A percentile compares a stretch with the other conserved stretches of the same genome.
These are phyloP conservation scores for Brachypalpus laphriformis DNA, from an alignment of 2,888 invertebrate species.

Conservation along the genomic window DNA sequence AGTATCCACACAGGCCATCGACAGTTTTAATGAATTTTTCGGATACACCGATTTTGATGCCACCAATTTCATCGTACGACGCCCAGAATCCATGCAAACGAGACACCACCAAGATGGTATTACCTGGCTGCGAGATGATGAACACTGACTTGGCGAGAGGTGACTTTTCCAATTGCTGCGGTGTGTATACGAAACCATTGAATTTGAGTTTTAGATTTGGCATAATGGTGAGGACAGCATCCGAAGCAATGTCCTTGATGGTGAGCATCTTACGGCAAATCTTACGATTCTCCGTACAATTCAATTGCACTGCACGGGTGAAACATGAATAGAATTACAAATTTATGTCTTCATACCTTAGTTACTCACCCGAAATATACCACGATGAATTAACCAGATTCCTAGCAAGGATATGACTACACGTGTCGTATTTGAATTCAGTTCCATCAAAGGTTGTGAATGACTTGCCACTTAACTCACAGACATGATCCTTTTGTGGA, in stretches of 20 bases:
- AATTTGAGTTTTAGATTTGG: slow-evolving; percentile 87
- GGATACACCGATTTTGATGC: slow-evolving; percentile 88
- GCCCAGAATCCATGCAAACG: slow-evolving; percentile 89
- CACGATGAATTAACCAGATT: slow-evolving; percentile 88
- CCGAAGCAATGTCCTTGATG: slow-evolving; percentile 85
- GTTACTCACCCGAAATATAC: slow-evolving; percentile 87
- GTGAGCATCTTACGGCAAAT: slow-evolving; percentile 87
- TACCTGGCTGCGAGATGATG: slow-evolving; percentile 87
- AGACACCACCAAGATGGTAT: slow-evolving; percentile 87
- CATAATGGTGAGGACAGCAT: slow-evolving; percentile 83
- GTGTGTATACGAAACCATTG: slow-evolving; percentile 85
- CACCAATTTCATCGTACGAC: slow-evolving; percentile 87
- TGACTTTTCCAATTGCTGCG: slow-evolving; percentile 81
- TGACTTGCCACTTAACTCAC: slow-evolving; percentile 87
- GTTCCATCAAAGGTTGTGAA: slow-evolving; percentile 91
- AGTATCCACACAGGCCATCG: slow-evolving; percentile 92
- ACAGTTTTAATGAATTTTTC: slow-evolving; percentile 86
- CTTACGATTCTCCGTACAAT: slow-evolving; percentile 80
- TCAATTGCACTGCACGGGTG: slow-evolving; percentile 85
- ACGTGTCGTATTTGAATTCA: slow-evolving; percentile 91
- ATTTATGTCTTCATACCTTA: not conserved
- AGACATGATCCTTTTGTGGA: slow-evolving; percentile 85
- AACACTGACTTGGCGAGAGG: slow-evolving; percentile 84
- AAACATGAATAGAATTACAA: not conserved
- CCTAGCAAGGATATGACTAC: slow-evolving; percentile 90